Percentiles rank a stretch among this genome's conserved stretches.
Evolutionary conservation across 2,113 vertebrate species (phyloP).

Genomic region (Cyprinodon tularosa): DNA sequence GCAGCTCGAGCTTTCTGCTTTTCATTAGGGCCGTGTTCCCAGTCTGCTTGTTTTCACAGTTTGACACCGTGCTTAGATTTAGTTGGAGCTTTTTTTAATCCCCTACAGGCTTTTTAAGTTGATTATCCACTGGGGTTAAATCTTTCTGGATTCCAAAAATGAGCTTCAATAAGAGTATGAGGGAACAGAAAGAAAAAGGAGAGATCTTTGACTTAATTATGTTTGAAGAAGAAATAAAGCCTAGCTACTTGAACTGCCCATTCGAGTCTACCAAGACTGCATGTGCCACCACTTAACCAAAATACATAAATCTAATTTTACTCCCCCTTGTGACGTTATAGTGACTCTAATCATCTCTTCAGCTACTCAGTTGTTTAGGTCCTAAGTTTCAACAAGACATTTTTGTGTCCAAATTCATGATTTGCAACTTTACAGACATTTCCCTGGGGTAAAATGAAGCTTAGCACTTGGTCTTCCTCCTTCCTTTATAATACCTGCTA

Average conservation of each 20-base stretch:
- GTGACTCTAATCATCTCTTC: not conserved
- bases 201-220: constrained; percentile 46
- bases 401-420: not conserved
- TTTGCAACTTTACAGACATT: not conserved
- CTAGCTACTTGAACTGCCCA: constrained; percentile 50
- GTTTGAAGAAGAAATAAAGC: constrained; percentile 47
- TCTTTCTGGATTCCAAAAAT: constrained; percentile 57
- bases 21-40: constrained; percentile 60
- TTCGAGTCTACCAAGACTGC: constrained; percentile 35
- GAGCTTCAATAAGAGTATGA: constrained; percentile 20
- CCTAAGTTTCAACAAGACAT: not conserved
- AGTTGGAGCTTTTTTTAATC: constrained; percentile 57
- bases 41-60: constrained; percentile 67
- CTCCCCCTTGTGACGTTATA: constrained; percentile 18
- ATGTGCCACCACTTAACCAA: constrained; percentile 63
- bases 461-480: not conserved
- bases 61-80: constrained; percentile 66
- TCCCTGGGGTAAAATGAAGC: not conserved
- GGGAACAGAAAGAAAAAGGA: constrained; percentile 19
- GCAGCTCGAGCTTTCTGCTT: constrained; percentile 54
- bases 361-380: not conserved
- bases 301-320: constrained; percentile 42
- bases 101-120: constrained; percentile 64
- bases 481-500: not conserved
- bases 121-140: constrained; percentile 54